Percentiles rank a stretch among this genome's conserved stretches.
Conservation (phyloP, 2,113 vertebrate genomes). For the Periophthalmus modestus region DNA sequence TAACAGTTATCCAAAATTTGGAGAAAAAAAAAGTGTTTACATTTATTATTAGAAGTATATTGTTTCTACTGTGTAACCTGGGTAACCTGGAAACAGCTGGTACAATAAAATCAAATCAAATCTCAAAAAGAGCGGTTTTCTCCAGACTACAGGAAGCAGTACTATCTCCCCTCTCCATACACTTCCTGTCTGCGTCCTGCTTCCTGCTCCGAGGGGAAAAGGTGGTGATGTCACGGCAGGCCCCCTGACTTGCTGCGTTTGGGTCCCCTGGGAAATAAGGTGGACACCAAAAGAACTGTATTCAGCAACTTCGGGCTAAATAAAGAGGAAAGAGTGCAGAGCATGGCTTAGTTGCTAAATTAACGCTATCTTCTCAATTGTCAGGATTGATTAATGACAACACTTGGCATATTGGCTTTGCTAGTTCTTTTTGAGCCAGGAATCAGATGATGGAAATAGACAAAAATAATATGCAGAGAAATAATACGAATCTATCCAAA, state of each 20-base stretch:
- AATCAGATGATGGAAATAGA: neutral
- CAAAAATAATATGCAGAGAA: neutral
- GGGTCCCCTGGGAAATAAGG: slow-evolving; percentile 26
- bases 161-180: slow-evolving; percentile 65
- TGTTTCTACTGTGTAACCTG: neutral
- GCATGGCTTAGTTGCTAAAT: neutral
- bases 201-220: slow-evolving; percentile 51
- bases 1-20: no score
- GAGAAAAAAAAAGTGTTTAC: neutral
- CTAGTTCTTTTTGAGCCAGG: neutral
- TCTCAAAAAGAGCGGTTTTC: slow-evolving; percentile 18
- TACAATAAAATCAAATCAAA: slow-evolving; percentile 38
- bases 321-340: neutral
- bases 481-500: neutral
- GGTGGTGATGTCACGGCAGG: slow-evolving; percentile 52
- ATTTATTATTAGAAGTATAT: neutral
- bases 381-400: neutral
- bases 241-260: slow-evolving; percentile 16
- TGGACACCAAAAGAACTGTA: slow-evolving; percentile 26
- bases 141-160: slow-evolving; percentile 51
- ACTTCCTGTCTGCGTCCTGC: slow-evolving; percentile 68
- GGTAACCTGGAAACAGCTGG: slow-evolving; percentile 17
- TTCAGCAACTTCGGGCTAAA: slow-evolving; percentile 3
- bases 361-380: neutral
- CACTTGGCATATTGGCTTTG: neutral